Base-by-base conservation (phyloP, 2,797 vertebrate genomes). In the Spheniscus humboldti region DNA sequence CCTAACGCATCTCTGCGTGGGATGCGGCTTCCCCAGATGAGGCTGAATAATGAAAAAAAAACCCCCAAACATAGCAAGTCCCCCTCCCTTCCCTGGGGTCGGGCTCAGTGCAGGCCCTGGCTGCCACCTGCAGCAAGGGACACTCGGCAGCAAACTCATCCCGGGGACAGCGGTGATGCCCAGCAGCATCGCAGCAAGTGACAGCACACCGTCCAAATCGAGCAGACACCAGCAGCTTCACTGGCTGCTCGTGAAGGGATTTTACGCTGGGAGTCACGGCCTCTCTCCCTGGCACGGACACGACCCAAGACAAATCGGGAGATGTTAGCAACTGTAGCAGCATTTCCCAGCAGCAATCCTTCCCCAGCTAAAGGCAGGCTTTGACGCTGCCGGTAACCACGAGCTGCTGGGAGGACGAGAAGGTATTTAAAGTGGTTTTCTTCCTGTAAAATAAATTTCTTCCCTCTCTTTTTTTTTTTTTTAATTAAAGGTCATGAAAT, bases 181-280 rank as follows among this genome's bases (percentile, higher is more conserved):
- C 1, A 9, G 56, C 56, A 71, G 56, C 33, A n/a, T 11, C 9
- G 7, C 47, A 8, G 39, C 55, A 35, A 13, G 27, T 1, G 9
- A 4, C 63, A 33, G 22, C 37, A 13, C 5, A 1, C 22, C 7
- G 3, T 11, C 31, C 43, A 35, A 30, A 25, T 5, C 1, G 10
- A 31, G 80, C 68, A 30, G 31, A 43, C 30, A 41, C 45, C 62
- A 43, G 53, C 27, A 43, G 63, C 63, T 31, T 37, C 64, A 17
- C 5, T 2, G 1, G 30, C 66, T 55, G 48, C 30, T 25, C 4
- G 2, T 3, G 28, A n/a, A 47, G n/a, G 30, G 48, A 7, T 63
- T 55, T 45, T 47, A 7, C 11, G 19, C 48, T n/a, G 24, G 64
- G 56, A 62, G 13, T n/a, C 66, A 16, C 30, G 19, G 28, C n/a